A percentile compares a stretch with the other conserved stretches of the same genome.
Conservation (phyloP, 1,140 invertebrate genomes). For the Panagrolaimus sp. region DNA sequence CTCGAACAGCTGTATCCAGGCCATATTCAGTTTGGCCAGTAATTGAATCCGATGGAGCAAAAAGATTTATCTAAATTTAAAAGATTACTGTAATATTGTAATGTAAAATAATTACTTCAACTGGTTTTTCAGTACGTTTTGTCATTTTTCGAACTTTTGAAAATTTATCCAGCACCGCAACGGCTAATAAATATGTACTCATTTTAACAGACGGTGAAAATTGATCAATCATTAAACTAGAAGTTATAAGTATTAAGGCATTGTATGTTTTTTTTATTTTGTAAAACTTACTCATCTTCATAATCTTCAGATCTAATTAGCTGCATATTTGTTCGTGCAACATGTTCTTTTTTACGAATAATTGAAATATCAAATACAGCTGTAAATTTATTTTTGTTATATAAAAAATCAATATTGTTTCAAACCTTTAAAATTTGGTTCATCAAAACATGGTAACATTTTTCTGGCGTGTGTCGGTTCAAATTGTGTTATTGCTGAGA, state of each 20-base stretch:
- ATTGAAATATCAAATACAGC: constrained; percentile 68
- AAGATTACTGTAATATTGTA: too few relatives aligned
- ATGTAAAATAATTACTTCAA: constrained; percentile 30
- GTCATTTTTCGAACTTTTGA: constrained; percentile 27
- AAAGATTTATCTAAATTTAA: constrained; percentile 53
- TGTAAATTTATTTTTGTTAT: too few relatives aligned
- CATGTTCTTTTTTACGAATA: constrained; percentile 42
- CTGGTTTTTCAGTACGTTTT: constrained; percentile 32
- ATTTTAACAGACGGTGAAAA: constrained; percentile 54
- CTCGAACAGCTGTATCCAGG: constrained; percentile 68
- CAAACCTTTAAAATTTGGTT: constrained; percentile 74
- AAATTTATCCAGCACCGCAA: constrained; percentile 60
- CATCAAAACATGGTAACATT: constrained; percentile 92
- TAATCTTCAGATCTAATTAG: constrained; percentile 22
- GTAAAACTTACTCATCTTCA: constrained; percentile 6
- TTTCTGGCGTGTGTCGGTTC: constrained; percentile 83
- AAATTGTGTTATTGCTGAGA: constrained; percentile 86
- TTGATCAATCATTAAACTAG: constrained; percentile 25
- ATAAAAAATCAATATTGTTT: too few relatives aligned
- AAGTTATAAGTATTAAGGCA: too few relatives aligned
- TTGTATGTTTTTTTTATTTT: too few relatives aligned
- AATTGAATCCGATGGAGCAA: constrained; percentile 71
- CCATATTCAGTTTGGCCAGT: constrained; percentile 71
- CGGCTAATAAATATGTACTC: constrained; percentile 60
- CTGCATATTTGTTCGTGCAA: constrained; percentile 38